Evolutionary conservation across 2,888 invertebrate genomes (phyloP), one percentile per base, ranked within the genome.

Genomic region (Dynastes maya): DNA sequence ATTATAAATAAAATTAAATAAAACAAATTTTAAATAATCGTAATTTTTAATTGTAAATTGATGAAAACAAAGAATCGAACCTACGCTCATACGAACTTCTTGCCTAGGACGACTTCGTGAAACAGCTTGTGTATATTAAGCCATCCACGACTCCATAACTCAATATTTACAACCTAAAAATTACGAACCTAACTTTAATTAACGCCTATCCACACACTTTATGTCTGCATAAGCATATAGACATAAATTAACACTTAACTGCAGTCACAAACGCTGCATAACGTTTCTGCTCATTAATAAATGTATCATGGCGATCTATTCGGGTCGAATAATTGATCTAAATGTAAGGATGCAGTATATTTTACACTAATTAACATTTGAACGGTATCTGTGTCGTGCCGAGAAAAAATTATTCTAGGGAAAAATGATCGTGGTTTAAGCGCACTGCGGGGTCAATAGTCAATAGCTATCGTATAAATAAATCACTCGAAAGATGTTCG

Each of bases 251-350:
- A 51, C 22, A 51, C 29, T 49, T 16, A 68, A 49, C 49, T 68
- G 68, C 68, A 49, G 68, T 45, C 11, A 8, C 45, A 45, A 45
- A 45, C 45, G 45, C 11, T 45, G 45, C 22, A 6, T 63, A 68
- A 45, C 68, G 49, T 49, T 68, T 51, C 22, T 27, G 16, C 6
- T 68, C 27, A 27, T 49, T 67, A 67, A 67, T n/a, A 67, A 67
- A 13, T 27, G 55, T 58, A 49, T 68, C 49, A 49, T 68, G 13
- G 11, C 49, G 22, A 68, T 68, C 68, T 51, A 68, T 68, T 68
- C 51, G 45, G 68, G 68, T 68, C 68, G 27, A 49, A 49, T 68
- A 68, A 49, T 45, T 68, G 49, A 68, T 16, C 27, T 16, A 68
- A 68, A 68, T 68, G 27, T 29, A 45, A 45, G 11, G 49, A 40